Evolutionary conservation across 2,888 invertebrate species (phyloP), one percentile per base, ranked within the genome.

Genomic region (Hyles lineata): DNA sequence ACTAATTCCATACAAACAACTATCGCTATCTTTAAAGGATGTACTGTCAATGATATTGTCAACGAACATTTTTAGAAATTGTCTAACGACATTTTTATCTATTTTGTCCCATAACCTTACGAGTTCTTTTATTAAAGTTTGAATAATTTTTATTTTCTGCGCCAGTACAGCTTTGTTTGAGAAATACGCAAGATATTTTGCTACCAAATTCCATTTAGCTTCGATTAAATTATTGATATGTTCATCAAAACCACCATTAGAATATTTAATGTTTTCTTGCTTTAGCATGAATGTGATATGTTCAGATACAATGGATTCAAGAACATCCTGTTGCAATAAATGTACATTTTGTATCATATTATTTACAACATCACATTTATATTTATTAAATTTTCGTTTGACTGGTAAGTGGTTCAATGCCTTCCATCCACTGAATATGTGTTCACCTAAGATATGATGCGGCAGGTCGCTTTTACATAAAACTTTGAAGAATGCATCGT

Each of bases 351-450:
- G 43, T 73, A 71, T 73, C 3, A 90, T 85, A 59, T 72, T 75
- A 3, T 73, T 21, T 52, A 89, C 69, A 4, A 89, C 73, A 15
- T n/a, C 52, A 7, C 19, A 69, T 74, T 80, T 83, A 7, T 81
- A 80, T 23, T 72, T 52, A 4, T 84, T 72, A 74, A 87, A 87
- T 6, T 60, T 74, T 6, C 73, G 72, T 60, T 85, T 85, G 23
- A 82, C 76, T n/a, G 84, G 76, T 11, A 90, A 82, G 19, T 79
- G 81, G 23, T 77, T 78, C 0, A 90, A 79, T 15, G 83, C 74
- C 62, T 32, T 70, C 90, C 90, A 91, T 72, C 81, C 80, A 2
- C 76, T 74, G 72, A 84, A 79, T 23, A 86, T 73, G 63, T 77
- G 84, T 55, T 85, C 80, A 1, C 82, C 80, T 72, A 70, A 73